These are phyloP conservation scores for Phenacoccus solenopsis DNA, from an alignment of 1,140 invertebrate genomes.

Conservation along the genomic window DNA sequence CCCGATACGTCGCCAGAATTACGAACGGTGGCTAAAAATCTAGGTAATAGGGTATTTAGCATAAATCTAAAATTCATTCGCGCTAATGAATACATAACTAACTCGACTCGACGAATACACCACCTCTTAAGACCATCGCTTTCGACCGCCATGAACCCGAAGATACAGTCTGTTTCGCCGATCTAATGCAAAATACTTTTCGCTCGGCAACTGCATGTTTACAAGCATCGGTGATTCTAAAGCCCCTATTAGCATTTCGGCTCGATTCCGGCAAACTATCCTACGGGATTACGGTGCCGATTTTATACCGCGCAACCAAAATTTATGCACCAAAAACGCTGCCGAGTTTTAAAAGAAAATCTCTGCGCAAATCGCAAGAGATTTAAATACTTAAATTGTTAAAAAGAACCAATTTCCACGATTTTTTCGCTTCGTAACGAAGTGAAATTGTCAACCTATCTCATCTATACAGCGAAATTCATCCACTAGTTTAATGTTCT, in stretches of 20 bases:
- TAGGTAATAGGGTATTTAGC: no score
- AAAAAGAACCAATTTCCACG: background rate
- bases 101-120: no score
- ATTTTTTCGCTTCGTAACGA: background rate
- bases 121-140: no score
- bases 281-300: background rate
- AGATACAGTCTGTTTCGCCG: no score
- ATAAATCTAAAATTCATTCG: no score
- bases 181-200: no score
- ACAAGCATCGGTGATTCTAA: background rate
- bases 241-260: background rate
- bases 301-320: background rate
- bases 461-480: background rate
- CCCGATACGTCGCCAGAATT: no score
- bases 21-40: no score
- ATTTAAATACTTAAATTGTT: conserved; percentile 4
- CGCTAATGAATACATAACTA: no score
- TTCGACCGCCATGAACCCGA: no score
- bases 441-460: background rate
- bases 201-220: no score
- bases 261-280: background rate
- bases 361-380: background rate
- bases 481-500: no score
- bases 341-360: background rate
- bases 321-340: background rate